Evolutionary conservation across 2,797 vertebrate genomes (phyloP), one percentile per base, ranked within the genome.

Genomic region (Lindbergichthys nudifrons): DNA sequence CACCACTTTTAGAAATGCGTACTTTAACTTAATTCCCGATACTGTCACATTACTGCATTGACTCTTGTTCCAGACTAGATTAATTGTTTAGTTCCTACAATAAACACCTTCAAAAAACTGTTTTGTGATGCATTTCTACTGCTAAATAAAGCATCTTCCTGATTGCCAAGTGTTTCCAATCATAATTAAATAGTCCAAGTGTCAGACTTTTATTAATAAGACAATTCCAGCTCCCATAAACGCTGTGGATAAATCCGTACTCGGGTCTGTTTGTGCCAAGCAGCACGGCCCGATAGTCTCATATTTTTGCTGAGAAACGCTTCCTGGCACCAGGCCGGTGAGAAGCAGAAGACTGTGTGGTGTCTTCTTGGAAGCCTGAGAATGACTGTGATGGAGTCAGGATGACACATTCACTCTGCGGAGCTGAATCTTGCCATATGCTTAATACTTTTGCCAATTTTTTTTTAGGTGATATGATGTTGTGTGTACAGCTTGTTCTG

Each of bases 281-380:
- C 65, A 21, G 26, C 21, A 9, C 52, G 8, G 73, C 47, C 65
- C 12, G 42, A 68, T 9, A 23, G 46, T 54, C 57, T 21, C 48
- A 13, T 15, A 43, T 71, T 74, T 47, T 16, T n/a, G 47, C 65
- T 64, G 51, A n/a, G 26, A 70, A 65, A 66, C 21, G 9, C 50
- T 77, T 79, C 46, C 70, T 71, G 83, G 67, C 83, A 36, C 32
- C 32, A 83, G 82, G 41, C n/a, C 21, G 72, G 64, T 19, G 73
- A 57, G 64, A 69, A 70, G 70, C 69, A 81, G 62, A 69, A 32
- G 73, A 70, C 64, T 60, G 65, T 7, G 13, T 7, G 39, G 50
- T 32, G 43, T 80, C 72, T 70, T 65, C 54, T 68, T 43, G 66
- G 72, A 80, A 13, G 26, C 3, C 26, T 21, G 75, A 32, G 6